Base-by-base conservation (phyloP, 2,888 invertebrate species). In the Encarsia formosa region DNA sequence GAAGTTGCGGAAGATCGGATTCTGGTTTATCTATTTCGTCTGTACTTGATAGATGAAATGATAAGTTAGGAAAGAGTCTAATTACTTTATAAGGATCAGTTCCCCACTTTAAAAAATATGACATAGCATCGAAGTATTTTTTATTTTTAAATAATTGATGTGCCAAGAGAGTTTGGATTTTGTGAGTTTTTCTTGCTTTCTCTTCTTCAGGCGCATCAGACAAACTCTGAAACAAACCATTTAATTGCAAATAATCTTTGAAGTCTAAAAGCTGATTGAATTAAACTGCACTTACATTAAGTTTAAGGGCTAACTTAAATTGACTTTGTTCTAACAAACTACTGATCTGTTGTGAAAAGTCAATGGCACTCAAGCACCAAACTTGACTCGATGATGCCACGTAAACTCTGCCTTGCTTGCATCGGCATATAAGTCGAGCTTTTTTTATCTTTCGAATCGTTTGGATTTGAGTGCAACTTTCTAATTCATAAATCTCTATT, bases 31-130 rank as follows among this genome's bases (percentile, higher is more conserved):
- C 13, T 77, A 0, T 79, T 42, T 77, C 75, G 16, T 70, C 63
- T 9, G 65, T 64, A 52, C 71, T 74, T 29, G 74, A 70, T 49
- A 77, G 73, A 58, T 82, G 81, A 2, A 85, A 85, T 40, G 90
- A 81, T 42, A 99, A 76, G 69, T 91, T 90, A 0, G 98, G 97
- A 75, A 93, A 97, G 24, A 98, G 77, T 55, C 92, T 86, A 57
- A 99, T 95, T 9, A 99, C 96, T 70, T 95, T 90, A 34, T 91
- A 88, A 0, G 97, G 95, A 76, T 98, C 95, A 4, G 93, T 94
- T 63, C 88, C 87, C 1, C 97, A 79, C 69, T 90, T 87, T 4
- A 86, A 78, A 72, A 97, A 98, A 66, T 95, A 86, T 48, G 85
- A 83, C 89, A 98, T 92, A 0, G 97, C 91, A 60, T 89, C 87